Evolutionary conservation across 1,140 invertebrate genomes (phyloP).

Genomic region (Physella acuta): DNA sequence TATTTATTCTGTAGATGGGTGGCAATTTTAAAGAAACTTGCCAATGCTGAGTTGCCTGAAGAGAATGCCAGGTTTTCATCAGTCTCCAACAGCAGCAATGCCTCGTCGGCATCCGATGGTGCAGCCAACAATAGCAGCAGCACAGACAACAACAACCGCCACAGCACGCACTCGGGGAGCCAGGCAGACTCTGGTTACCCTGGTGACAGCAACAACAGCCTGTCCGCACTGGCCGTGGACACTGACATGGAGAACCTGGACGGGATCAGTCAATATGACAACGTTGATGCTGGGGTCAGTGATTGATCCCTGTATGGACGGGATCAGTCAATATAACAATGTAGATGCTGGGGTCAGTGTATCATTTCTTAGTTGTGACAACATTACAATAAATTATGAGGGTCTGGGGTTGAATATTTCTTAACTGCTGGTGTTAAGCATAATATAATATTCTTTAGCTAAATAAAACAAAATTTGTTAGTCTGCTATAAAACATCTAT

Average conservation of each 20-base stretch:
- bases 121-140: conserved; percentile 26
- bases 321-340: conserved; percentile 17
- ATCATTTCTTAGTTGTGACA: too few relatives aligned
- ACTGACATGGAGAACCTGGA: conserved; percentile 14
- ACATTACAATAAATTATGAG: not conserved
- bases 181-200: conserved; percentile 25
- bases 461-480: too few relatives aligned
- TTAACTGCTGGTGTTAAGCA: not conserved
- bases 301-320: conserved; percentile 10
- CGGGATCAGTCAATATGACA: conserved; percentile 16
- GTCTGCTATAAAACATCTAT: too few relatives aligned
- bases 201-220: conserved; percentile 22
- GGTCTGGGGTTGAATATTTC: not conserved
- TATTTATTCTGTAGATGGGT: conserved; percentile 43
- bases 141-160: conserved; percentile 18
- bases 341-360: conserved; percentile 10
- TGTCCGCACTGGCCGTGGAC: conserved; percentile 12
- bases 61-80: conserved; percentile 35
- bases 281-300: conserved; percentile 8
- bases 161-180: conserved; percentile 23
- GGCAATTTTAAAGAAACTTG: conserved; percentile 45
- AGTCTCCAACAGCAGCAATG: conserved; percentile 36
- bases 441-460: not conserved
- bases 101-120: conserved; percentile 19
- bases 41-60: conserved; percentile 43